These are phyloP conservation scores for Perizoma flavofasciatum DNA, from an alignment of 2,888 invertebrate genomes.

Conservation along the genomic window DNA sequence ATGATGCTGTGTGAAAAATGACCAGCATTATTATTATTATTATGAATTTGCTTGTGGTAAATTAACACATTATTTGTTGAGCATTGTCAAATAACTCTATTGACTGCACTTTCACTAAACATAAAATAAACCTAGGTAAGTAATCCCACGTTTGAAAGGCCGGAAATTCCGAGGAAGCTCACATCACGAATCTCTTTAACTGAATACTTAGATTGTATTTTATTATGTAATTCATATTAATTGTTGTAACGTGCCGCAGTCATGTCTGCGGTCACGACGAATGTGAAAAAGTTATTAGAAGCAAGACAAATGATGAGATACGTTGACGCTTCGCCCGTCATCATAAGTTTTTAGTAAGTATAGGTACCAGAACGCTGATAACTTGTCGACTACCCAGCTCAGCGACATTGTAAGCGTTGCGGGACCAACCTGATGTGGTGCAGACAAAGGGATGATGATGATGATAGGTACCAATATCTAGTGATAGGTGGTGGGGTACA, in stretches of 20 bases:
- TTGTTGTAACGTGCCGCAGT: conserved; percentile 13
- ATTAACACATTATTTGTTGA: conserved; percentile 16
- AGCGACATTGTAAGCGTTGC: too few species aligned
- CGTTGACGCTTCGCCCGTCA: too few species aligned
- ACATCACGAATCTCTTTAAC: conserved; percentile 39
- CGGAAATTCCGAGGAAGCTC: conserved; percentile 52
- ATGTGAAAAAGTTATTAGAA: conserved; percentile 1
- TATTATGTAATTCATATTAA: conserved; percentile 26
- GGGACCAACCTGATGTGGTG: too few species aligned
- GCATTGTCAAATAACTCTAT: conserved; percentile 31
- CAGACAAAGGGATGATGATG: too few species aligned
- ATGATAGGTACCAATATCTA: too few species aligned
- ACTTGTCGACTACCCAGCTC: too few species aligned
- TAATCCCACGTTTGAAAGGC: conserved; percentile 53
- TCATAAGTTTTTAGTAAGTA: too few species aligned
- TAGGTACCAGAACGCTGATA: too few species aligned
- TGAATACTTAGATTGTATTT: background rate
- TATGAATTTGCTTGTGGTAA: conserved; percentile 31
- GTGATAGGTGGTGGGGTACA: too few species aligned
- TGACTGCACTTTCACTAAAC: conserved; percentile 47
- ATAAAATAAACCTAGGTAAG: conserved; percentile 43
- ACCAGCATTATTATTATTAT: too few species aligned
- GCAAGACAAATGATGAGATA: too few species aligned
- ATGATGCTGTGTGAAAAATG: too few species aligned
- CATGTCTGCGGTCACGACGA: conserved; percentile 16